Conservation (phyloP, 2,888 invertebrate species). For the Rapana venosa region DNA sequence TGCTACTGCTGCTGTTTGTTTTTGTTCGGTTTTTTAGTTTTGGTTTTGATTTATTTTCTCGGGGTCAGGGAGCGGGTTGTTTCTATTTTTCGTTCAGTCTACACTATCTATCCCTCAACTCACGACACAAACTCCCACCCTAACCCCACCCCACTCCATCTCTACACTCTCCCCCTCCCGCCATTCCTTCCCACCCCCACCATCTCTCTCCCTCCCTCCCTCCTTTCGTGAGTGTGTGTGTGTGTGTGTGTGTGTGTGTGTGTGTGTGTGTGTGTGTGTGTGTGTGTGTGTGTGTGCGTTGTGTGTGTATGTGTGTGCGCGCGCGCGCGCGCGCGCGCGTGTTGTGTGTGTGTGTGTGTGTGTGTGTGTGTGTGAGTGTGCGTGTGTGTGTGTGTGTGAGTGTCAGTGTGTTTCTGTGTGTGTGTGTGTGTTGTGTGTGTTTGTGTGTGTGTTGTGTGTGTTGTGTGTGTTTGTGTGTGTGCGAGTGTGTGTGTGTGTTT, state of each 20-base stretch:
- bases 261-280: background rate
- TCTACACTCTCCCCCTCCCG: too few species aligned
- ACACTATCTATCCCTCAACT: too few species aligned
- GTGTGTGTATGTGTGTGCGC: background rate
- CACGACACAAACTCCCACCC: too few species aligned
- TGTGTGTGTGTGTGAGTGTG: background rate
- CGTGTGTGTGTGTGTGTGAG: constrained; percentile 1
- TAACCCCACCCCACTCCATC: too few species aligned
- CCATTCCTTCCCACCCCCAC: too few species aligned
- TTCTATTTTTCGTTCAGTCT: too few species aligned
- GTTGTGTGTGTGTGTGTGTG: background rate
- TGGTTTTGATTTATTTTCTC: too few species aligned
- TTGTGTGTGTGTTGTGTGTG: background rate
- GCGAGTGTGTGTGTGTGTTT: background rate
- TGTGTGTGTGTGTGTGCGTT: background rate
- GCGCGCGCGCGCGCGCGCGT: background rate
- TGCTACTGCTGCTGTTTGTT: too few species aligned
- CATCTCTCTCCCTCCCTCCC: too few species aligned
- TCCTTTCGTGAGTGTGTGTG: background rate
- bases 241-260: background rate
- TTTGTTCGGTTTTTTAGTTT: too few species aligned
- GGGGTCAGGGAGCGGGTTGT: too few species aligned
- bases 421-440: constrained; percentile 22
- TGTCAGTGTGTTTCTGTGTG: background rate
- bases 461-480: background rate